Conservation (phyloP, 2,797 vertebrate species). For the Falco rusticolus region DNA sequence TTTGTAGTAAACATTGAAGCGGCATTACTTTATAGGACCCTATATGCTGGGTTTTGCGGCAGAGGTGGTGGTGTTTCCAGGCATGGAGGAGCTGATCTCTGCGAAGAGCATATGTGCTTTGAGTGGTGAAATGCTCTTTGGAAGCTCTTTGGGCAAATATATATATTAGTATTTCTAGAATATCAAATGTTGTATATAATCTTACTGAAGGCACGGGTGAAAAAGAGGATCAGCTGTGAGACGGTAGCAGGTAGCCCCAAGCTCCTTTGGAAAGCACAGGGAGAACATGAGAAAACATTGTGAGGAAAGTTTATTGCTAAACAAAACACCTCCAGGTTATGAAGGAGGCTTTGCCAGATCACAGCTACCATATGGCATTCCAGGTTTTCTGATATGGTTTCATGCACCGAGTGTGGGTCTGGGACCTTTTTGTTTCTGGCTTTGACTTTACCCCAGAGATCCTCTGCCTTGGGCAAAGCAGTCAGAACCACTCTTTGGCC, state of each 20-base stretch:
- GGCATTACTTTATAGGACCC: neutral
- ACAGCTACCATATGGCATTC: conserved; percentile 2
- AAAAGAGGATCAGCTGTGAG: neutral
- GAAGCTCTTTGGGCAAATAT: neutral
- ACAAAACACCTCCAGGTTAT: neutral
- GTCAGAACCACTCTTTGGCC: neutral
- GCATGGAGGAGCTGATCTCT: neutral
- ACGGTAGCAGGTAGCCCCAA: neutral
- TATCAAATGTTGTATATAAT: neutral
- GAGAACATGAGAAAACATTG: neutral
- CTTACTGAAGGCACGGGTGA: neutral
- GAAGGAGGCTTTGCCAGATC: neutral
- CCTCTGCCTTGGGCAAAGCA: neutral
- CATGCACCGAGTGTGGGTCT: neutral
- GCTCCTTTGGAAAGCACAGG: neutral
- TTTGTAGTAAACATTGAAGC: neutral
- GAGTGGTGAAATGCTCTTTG: neutral
- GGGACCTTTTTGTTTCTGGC: neutral
- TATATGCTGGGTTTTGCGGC: neutral
- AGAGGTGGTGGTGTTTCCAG: neutral
- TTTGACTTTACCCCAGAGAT: neutral
- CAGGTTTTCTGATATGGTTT: neutral
- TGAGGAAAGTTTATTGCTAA: neutral
- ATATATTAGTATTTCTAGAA: neutral
- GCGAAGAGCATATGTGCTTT: neutral